phyloP scores from a whole-genome alignment of 2,888 invertebrate genomes.

The Pseudeuparius sepicola region DNA sequence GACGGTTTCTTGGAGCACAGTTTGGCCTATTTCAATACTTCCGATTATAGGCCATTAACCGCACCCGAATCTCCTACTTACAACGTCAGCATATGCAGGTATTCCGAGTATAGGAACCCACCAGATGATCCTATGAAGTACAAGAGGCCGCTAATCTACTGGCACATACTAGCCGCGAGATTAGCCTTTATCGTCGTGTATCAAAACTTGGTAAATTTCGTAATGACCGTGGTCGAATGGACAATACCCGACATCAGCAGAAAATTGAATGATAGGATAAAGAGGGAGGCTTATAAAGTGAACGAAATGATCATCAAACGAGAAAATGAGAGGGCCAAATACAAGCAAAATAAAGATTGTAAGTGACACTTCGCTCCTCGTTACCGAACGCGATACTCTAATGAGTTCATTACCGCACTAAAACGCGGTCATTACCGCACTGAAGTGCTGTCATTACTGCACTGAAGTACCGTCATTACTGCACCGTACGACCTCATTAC shows the following conservation, averaged over 20 bases:
- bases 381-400: no score
- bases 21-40: constrained; percentile 54
- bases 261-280: constrained; percentile 58
- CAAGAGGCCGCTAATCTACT: constrained; percentile 56
- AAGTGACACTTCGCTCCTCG: no score
- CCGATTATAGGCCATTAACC: constrained; percentile 44
- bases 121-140: constrained; percentile 46
- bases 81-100: constrained; percentile 45
- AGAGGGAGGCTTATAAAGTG: constrained; percentile 59
- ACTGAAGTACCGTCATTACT: no score
- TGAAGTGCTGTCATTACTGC: no score
- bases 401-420: no score
- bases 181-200: constrained; percentile 68
- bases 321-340: constrained; percentile 47
- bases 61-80: constrained; percentile 30
- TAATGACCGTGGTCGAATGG: constrained; percentile 65
- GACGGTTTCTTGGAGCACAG: constrained; percentile 59
- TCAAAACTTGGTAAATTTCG: constrained; percentile 66
- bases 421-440: no score
- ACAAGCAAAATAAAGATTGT: constrained; percentile 19
- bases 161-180: constrained; percentile 63
- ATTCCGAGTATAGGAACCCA: constrained; percentile 59
- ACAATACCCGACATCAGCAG: constrained; percentile 67
- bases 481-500: no score
- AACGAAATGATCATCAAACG: constrained; percentile 65